Evolutionary conservation across 2,888 invertebrate genomes (phyloP).

Genomic region (Lycocerus yunnanus): DNA sequence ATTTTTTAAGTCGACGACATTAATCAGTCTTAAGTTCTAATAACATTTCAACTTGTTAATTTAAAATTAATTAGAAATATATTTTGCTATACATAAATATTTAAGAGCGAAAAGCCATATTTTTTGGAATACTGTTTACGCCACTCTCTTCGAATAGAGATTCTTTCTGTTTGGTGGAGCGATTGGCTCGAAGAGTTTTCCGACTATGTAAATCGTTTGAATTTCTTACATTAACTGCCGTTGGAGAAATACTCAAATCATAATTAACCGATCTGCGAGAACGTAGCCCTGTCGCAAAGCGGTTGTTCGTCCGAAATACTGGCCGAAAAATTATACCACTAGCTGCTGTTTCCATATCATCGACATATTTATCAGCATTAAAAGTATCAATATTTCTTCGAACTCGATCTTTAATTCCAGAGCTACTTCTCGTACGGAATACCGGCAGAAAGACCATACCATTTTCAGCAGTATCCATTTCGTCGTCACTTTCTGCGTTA

Average conservation of each 20-base stretch:
- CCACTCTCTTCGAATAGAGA: background rate
- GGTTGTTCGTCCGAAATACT: constrained; percentile 18
- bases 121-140: background rate
- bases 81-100: background rate
- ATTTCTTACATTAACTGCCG: background rate
- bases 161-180: background rate
- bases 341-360: constrained; percentile 20
- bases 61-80: background rate
- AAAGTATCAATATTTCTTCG: background rate
- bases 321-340: constrained; percentile 25
- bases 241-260: background rate
- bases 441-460: constrained; percentile 23
- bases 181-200: background rate
- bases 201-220: background rate
- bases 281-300: background rate
- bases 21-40: background rate
- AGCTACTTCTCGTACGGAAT: background rate
- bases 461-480: constrained; percentile 22
- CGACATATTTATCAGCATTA: background rate
- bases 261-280: background rate
- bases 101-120: background rate
- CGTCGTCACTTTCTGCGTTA: background rate
- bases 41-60: background rate
- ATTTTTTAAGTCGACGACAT: background rate
- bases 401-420: background rate